Evolutionary conservation across 2,797 vertebrate genomes (phyloP).

Genomic region (Pempheris klunzingeri): DNA sequence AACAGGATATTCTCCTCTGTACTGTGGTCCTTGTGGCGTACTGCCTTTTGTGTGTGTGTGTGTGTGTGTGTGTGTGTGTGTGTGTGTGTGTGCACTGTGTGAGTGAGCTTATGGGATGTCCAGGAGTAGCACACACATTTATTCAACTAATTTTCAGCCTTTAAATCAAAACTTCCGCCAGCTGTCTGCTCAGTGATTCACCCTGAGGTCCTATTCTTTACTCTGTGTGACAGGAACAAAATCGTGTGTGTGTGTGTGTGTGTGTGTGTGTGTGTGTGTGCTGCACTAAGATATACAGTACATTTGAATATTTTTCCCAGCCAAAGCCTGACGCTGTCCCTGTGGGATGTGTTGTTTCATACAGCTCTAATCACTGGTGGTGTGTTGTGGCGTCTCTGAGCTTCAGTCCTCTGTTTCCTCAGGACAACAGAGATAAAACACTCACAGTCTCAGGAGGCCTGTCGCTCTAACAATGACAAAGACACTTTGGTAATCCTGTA

Average conservation of each 20-base stretch:
- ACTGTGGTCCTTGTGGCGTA: constrained; percentile 2
- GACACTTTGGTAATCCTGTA: neutral
- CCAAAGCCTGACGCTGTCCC: constrained; percentile 40
- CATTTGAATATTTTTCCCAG: constrained; percentile 7
- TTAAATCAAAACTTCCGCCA: constrained; percentile 80
- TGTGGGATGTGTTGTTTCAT: constrained; percentile 42
- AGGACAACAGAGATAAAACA: constrained; percentile 24
- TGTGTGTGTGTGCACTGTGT: neutral
- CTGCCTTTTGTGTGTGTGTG: constrained; percentile 14
- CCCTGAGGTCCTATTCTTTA: constrained; percentile 67
- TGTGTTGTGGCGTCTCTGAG: constrained; percentile 24
- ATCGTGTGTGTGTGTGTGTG: constrained; percentile 24
- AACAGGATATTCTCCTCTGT: constrained; percentile 78
- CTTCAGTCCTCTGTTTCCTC: constrained; percentile 20
- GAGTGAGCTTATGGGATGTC: constrained; percentile 20
- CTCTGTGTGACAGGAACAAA: constrained; percentile 57
- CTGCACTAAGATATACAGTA: constrained; percentile 21
- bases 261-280: constrained; percentile 13
- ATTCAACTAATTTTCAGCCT: constrained; percentile 70
- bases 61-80: constrained; percentile 6
- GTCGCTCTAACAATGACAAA: constrained; percentile 8
- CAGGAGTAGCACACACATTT: constrained; percentile 57
- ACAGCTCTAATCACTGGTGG: constrained; percentile 29
- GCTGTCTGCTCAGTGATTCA: constrained; percentile 66
- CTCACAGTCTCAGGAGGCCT: neutral